phyloP scores from a whole-genome alignment of 2,888 invertebrate genomes.

The Maniola hyperantus region DNA sequence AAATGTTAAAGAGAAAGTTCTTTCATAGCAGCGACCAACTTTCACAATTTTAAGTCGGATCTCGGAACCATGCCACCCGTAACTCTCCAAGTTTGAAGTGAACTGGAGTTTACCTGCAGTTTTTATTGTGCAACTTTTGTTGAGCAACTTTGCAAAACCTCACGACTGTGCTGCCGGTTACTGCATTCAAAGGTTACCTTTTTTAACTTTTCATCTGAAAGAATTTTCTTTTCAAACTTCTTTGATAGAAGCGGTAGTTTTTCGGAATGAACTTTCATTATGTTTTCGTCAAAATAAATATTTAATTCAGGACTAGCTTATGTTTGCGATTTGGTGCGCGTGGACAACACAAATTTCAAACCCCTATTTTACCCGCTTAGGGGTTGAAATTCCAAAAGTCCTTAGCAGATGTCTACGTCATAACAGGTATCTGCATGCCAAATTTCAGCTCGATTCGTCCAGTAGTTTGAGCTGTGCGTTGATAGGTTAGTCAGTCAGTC shows the following conservation, averaged over 20 bases:
- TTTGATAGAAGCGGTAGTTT: conserved; percentile 9
- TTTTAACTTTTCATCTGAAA: conserved; percentile 24
- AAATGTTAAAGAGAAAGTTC: conserved; percentile 39
- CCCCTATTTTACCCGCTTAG: no score
- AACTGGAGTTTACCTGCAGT: conserved; percentile 41
- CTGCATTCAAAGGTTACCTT: conserved; percentile 32
- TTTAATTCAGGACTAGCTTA: no score
- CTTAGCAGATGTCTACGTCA: no score
- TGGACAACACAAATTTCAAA: no score
- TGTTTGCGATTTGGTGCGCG: neutral
- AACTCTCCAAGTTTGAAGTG: conserved; percentile 39
- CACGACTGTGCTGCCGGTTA: conserved; percentile 36
- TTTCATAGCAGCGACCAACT: conserved; percentile 35
- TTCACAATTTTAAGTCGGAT: conserved; percentile 43
- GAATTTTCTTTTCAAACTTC: conserved; percentile 22
- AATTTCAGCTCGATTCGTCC: no score
- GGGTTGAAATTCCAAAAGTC: no score
- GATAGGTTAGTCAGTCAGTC: no score
- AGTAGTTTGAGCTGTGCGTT: no score
- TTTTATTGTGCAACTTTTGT: conserved; percentile 44
- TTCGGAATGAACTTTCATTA: neutral
- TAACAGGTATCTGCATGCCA: no score
- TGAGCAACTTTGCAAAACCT: conserved; percentile 41
- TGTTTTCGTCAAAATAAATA: neutral
- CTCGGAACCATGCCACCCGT: conserved; percentile 39